A percentile compares a stretch with the other conserved stretches of the same genome.
These are phyloP conservation scores for Drosophila pachea DNA, from an alignment of 1,140 invertebrate species.

Conservation along the genomic window DNA sequence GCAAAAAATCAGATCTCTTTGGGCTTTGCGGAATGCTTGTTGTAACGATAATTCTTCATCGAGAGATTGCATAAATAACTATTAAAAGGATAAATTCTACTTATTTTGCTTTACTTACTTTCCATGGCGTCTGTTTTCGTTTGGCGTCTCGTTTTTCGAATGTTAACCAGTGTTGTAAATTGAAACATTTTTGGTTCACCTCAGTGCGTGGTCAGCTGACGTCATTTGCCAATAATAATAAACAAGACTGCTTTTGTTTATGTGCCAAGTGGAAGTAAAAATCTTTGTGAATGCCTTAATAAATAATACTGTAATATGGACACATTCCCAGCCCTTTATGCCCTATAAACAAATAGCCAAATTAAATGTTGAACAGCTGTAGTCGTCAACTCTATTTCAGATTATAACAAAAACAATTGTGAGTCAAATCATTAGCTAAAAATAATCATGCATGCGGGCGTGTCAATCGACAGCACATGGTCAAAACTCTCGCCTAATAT, in stretches of 20 bases:
- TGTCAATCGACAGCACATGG: constrained; percentile 33
- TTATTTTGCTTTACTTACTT: constrained; percentile 29
- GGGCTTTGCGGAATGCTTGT: constrained; percentile 36
- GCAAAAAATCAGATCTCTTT: constrained; percentile 28
- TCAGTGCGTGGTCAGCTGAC: constrained; percentile 46
- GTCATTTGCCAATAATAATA: constrained; percentile 49
- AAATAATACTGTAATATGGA: not conserved
- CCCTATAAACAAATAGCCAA: not conserved
- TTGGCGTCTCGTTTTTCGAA: constrained; percentile 30
- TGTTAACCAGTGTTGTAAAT: not conserved
- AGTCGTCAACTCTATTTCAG: constrained; percentile 1
- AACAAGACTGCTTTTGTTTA: constrained; percentile 55
- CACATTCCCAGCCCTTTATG: constrained; percentile 10
- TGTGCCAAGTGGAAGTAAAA: constrained; percentile 26
- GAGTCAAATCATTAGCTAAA: constrained; percentile 25
- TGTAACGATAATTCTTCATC: constrained; percentile 43
- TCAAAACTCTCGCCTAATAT: constrained; percentile 9
- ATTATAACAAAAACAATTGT: constrained; percentile 26
- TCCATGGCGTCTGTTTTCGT: constrained; percentile 33
- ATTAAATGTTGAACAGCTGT: constrained; percentile 29
- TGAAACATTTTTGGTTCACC: not conserved
- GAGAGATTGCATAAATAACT: not conserved
- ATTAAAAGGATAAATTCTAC: not conserved
- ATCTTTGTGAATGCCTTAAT: constrained; percentile 23
- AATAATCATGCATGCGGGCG: constrained; percentile 34